Percentiles rank a stretch among this genome's conserved stretches.
Conservation (phyloP, 2,888 invertebrate species). For the Eupithecia exiguata region DNA sequence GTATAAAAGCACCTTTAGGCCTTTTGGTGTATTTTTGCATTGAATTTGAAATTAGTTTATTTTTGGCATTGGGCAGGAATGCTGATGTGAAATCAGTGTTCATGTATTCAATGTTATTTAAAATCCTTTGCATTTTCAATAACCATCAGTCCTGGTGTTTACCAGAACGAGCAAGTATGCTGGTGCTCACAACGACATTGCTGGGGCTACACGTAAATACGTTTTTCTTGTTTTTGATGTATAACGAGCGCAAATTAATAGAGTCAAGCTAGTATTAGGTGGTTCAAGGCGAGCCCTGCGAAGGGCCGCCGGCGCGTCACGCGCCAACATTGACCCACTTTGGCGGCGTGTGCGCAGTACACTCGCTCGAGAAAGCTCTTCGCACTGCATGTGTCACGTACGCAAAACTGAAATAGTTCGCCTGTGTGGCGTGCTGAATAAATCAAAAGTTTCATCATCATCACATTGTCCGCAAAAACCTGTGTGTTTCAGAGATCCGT, state of each 20-base stretch:
- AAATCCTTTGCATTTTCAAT: neutral
- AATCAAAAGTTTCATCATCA: neutral
- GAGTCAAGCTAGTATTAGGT: slow-evolving; percentile 66
- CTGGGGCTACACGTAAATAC: neutral
- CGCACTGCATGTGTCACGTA: slow-evolving; percentile 66
- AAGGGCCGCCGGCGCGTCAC: slow-evolving; percentile 81
- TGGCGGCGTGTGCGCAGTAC: slow-evolving; percentile 75
- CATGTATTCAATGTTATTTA: neutral
- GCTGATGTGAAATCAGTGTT: neutral
- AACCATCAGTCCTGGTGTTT: neutral
- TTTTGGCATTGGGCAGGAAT: neutral
- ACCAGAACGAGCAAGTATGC: neutral
- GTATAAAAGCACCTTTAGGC: neutral
- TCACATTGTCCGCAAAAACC: neutral
- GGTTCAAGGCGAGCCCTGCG: slow-evolving; percentile 82
- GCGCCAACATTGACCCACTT: slow-evolving; percentile 82
- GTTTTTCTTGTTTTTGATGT: slow-evolving; percentile 59
- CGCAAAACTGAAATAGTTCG: slow-evolving; percentile 25
- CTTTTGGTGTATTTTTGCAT: neutral
- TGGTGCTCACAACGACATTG: neutral
- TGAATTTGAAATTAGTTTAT: neutral
- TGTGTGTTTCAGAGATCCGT: neutral
- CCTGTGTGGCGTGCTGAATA: neutral
- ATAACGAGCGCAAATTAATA: slow-evolving; percentile 75
- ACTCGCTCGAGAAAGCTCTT: slow-evolving; percentile 72